phyloP scores from a whole-genome alignment of 2,113 vertebrate genomes.

The Leptodactylus fuscus region DNA sequence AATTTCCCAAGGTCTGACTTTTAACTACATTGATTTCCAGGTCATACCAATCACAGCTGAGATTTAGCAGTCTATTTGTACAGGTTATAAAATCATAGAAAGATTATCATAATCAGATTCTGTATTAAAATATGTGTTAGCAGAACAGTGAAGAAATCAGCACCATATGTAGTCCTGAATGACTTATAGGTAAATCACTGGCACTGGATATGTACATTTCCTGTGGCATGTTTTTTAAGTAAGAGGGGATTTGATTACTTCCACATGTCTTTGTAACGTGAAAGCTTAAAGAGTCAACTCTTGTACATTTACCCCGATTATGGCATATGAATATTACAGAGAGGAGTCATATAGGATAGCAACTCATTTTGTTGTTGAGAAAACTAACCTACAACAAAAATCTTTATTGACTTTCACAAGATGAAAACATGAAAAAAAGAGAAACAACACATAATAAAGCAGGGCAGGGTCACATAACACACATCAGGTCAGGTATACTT shows the following conservation, averaged over 20 bases:
- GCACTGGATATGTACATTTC: neutral
- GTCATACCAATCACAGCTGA: slow-evolving; percentile 4
- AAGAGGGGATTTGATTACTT: neutral
- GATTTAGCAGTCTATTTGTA: neutral
- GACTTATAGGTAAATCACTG: neutral
- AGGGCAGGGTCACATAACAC: too few relatives aligned
- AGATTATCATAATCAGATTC: slow-evolving; percentile 6
- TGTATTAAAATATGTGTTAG: neutral
- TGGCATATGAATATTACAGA: too few relatives aligned
- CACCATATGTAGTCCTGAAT: neutral
- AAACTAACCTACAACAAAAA: too few relatives aligned
- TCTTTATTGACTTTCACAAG: too few relatives aligned
- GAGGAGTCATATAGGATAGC: too few relatives aligned
- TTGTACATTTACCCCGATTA: too few relatives aligned
- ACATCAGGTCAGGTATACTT: too few relatives aligned
- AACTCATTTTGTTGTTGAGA: too few relatives aligned
- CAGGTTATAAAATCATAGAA: neutral
- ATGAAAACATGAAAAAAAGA: too few relatives aligned
- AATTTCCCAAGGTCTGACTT: neutral
- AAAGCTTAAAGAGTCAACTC: too few relatives aligned
- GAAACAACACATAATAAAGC: too few relatives aligned
- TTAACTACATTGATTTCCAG: neutral
- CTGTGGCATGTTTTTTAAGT: neutral
- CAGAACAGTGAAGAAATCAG: neutral
- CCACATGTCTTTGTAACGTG: too few relatives aligned